Evolutionary conservation across 2,797 vertebrate genomes (phyloP), one percentile per base, ranked within the genome.

Genomic region (Coracias cyanogaster): DNA sequence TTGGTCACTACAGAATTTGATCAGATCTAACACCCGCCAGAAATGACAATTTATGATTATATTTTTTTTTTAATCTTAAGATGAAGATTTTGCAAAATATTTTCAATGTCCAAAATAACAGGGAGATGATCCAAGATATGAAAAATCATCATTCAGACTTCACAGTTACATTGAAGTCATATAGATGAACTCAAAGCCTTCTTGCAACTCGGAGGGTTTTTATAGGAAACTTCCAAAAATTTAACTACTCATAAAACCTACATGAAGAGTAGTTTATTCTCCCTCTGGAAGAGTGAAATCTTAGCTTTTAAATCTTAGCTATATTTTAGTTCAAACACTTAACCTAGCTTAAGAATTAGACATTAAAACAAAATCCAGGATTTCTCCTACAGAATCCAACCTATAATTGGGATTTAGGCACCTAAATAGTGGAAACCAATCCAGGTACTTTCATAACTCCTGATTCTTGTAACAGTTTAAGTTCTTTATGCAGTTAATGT

Each of bases 1-100:
- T 43, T 79, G 2, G 1, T 82, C 43, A 24, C 11, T 37, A 29
- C 33, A 31, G 16, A 79, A 78, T 20, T 91, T 33, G 12, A 14
- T 16, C 17, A 19, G n/a, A 61, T 65, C 5, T 69, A 57, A 82
- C 82, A 82, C 0, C 1, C 7, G 0, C 6, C 1, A 1, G 21
- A 67, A 83, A 70, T 64, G 0, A 28, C 2, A 51, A 58, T 80
- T 82, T 73, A 69, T 61, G 1, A 37, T 28, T 65, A 62, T 16
- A 71, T 3, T 0, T 8, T 11, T 61, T 61, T 72, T 29, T 51
- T 45, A 45, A 33, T 37, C 20, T 71, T 73, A 26, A 54, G 21
- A 7, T 54, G 18, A 88, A n/a, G 3, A n/a, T 73, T 80, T 46
- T 3, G 66, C 5, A 45, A 86, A 70, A 65, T 66, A n/a, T 26